A percentile compares a stretch with the other conserved stretches of the same genome.
Conservation (phyloP, 2,888 invertebrate genomes). For the Zaprionus obscuricornis region DNA sequence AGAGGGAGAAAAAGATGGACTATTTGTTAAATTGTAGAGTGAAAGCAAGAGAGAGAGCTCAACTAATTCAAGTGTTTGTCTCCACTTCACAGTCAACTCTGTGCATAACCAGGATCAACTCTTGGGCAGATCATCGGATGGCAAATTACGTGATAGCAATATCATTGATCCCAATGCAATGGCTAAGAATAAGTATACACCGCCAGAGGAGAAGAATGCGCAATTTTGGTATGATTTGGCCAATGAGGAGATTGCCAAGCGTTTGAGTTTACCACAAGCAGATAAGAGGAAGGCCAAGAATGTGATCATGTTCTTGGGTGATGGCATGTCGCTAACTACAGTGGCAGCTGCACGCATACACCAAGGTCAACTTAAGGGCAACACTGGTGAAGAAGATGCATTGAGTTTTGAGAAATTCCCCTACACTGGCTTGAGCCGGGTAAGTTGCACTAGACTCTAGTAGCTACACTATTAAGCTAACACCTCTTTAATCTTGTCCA, state of each 20-base stretch:
- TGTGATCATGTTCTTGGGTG: conserved; percentile 91
- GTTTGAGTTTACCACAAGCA: conserved; percentile 47
- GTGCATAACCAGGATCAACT: conserved; percentile 51
- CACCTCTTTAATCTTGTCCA: too few species aligned
- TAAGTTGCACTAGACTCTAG: too few species aligned
- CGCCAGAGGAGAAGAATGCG: conserved; percentile 58
- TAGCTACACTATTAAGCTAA: too few species aligned
- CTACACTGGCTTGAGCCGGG: conserved; percentile 87
- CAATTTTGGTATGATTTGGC: conserved; percentile 69
- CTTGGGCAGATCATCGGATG: conserved; percentile 24
- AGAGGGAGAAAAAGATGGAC: too few species aligned
- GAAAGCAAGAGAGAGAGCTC: too few species aligned
- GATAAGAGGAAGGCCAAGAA: conserved; percentile 86
- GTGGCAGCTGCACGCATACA: conserved; percentile 87
- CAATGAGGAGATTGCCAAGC: conserved; percentile 49
- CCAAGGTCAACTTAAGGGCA: conserved; percentile 85
- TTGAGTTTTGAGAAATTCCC: conserved; percentile 87
- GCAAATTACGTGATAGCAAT: not conserved
- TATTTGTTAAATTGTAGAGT: too few species aligned
- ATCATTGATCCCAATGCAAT: conserved; percentile 53
- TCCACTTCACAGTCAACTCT: conserved; percentile 21
- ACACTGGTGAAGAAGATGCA: conserved; percentile 86
- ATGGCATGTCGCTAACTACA: conserved; percentile 90
- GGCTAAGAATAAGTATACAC: conserved; percentile 52
- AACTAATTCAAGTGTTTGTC: not conserved